phyloP scores from a whole-genome alignment of 2,888 invertebrate genomes.

The Epinotia ramella region DNA sequence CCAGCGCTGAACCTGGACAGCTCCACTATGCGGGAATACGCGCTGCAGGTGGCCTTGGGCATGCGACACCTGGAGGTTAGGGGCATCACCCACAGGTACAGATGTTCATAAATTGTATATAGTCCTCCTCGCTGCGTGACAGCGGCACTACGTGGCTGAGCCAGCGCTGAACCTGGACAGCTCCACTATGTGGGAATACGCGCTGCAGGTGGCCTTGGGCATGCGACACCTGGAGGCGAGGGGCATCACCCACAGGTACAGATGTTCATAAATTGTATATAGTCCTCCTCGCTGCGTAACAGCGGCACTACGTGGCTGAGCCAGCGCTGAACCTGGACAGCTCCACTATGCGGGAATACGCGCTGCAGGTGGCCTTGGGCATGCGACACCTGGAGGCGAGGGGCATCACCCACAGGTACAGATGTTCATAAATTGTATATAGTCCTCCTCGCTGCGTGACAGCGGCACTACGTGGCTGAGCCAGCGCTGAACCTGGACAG shows the following conservation, averaged over 20 bases:
- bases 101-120: background rate
- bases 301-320: slow-evolving; percentile 75
- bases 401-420: slow-evolving; percentile 89
- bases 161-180: slow-evolving; percentile 75
- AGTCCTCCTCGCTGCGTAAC: slow-evolving; percentile 26
- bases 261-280: background rate
- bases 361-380: slow-evolving; percentile 91
- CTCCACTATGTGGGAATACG: slow-evolving; percentile 87
- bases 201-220: slow-evolving; percentile 91
- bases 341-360: slow-evolving; percentile 87
- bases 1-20: slow-evolving; percentile 75
- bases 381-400: slow-evolving; percentile 91
- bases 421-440: background rate
- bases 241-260: slow-evolving; percentile 88
- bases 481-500: slow-evolving; percentile 75
- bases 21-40: slow-evolving; percentile 87
- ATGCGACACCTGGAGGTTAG: slow-evolving; percentile 91
- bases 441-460: slow-evolving; percentile 20
- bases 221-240: slow-evolving; percentile 91
- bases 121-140: slow-evolving; percentile 21
- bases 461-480: slow-evolving; percentile 75
- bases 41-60: slow-evolving; percentile 91
- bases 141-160: slow-evolving; percentile 75
- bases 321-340: slow-evolving; percentile 75
- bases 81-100: slow-evolving; percentile 89